Evolutionary conservation across 2,797 vertebrate genomes (phyloP), one percentile per base, ranked within the genome.

Genomic region (Lutjanus argentimaculatus): DNA sequence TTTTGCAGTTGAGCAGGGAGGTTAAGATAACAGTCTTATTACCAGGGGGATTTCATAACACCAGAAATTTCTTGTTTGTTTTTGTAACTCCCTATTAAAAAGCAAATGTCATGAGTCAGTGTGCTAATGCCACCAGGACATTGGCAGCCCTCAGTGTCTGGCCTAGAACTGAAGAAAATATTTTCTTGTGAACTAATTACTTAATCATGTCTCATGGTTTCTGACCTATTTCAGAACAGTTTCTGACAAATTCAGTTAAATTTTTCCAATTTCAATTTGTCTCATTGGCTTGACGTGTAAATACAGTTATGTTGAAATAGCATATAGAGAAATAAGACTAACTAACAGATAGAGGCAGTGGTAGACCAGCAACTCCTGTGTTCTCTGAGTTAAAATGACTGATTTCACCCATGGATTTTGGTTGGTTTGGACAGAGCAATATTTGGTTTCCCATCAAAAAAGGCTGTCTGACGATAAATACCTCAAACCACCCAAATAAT

Each of bases 1-100:
- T 13, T 58, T 1, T 58, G 62, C 78, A 66, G 62, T 67, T 63
- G 8, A 51, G 45, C 66, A 55, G 67, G 36, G 56, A 82, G 19
- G 30, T 51, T 13, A 74, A 55, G 30, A 55, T 51, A 51, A 70
- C 43, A 45, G 14, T 0, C 19, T 61, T 79, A 65, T 65, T 66
- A 49, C 53, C 7, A 17, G 7, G 17, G 36, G 1, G 13, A 69
- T 67, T 49, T 58, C 7, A 21, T 72, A 63, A 76, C 14, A 59
- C 22, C 13, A 59, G 25, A 67, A 30, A 48, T 71, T 12, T 40
- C 3, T 66, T 21, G 14, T 0, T 12, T 36, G 1, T 65, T 73
- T 57, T 55, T 75, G n/a, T 25, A 42, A 42, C 14, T 45, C 21
- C 17, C 6, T 71, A 40, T 62, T 36, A 12, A 55, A 22, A 49